Base-by-base conservation (phyloP, 1,140 invertebrate species). In the Lutraria rhynchaena region DNA sequence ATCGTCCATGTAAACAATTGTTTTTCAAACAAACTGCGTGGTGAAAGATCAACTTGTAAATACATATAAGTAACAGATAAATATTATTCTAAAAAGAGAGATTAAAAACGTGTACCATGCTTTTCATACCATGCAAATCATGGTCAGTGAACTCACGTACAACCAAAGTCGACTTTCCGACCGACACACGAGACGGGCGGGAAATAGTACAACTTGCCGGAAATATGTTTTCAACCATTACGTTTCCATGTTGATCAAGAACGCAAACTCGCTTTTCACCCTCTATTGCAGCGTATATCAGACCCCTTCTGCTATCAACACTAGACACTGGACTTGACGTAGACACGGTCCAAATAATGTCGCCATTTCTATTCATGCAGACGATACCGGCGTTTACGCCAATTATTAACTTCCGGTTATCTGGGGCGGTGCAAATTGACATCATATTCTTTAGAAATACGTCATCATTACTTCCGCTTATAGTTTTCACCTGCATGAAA, bases 41-140 rank as follows among this genome's bases (percentile, higher is more conserved):
- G 19, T 44, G n/a, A n/a, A n/a, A n/a, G n/a, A n/a, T n/a, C n/a
- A n/a, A n/a, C n/a, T n/a, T n/a, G n/a, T n/a, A n/a, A n/a, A n/a
- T n/a, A n/a, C n/a, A n/a, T n/a, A n/a, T n/a, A n/a, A n/a, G n/a
- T n/a, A n/a, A n/a, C n/a, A n/a, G n/a, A n/a, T n/a, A n/a, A n/a
- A n/a, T n/a, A n/a, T 41, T 41, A 41, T 5, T 51, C 33, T 82
- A 70, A 46, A 55, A 80, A 9, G 76, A 80, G 0, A 80, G 55
- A 27, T 44, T 80, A 49, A 80, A 80, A 22, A 80, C 76, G 46
- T 80, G 76, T 3, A 80, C 76, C 53, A 80, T 80, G 37, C 76
- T 80, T 60, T 80, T 80, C 37, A 80, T n/a, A 13, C 76, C 76
- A 33, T 70, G 49, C n/a, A 5, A 13, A 29, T 80, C 65, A 33